Evolutionary conservation across 2,797 vertebrate species (phyloP), one percentile per base, ranked within the genome.

Genomic region (Clarias fuscus): DNA sequence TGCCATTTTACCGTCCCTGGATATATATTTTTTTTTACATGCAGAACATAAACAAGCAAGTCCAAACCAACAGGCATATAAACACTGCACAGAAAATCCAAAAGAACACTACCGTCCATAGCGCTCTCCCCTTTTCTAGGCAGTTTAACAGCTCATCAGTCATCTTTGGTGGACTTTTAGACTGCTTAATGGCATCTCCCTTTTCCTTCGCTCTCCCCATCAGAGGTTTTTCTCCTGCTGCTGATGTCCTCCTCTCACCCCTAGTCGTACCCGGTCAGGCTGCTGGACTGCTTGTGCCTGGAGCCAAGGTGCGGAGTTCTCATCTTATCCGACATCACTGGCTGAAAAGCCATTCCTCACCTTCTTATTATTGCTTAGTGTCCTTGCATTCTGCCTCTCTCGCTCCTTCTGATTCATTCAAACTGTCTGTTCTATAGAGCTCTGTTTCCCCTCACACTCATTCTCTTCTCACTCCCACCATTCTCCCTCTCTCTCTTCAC

Each of bases 141-240:
- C 92, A 92, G 92, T 91, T 93, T 88, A 89, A 91, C 88, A 91
- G 93, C 91, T 95, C 94, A 92, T 94, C 85, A 88, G 89, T 93
- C 93, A 94, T 94, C 92, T 93, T 91, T 90, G 86, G 89, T 82
- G 86, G 89, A 91, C 90, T 92, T 93, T 95, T 90, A 84, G 89
- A 90, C 91, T 92, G 89, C 90, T 76, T 89, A 88, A 88, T 86
- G 91, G 91, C 93, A 93, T 94, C 94, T 93, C 94, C 92, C 92
- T 86, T 78, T 85, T 85, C 81, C 83, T 75, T 72, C 84, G 90
- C 91, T 80, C 89, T 88, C 85, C 83, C 62, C 87, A 91, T 90
- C 13, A 88, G 90, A 89, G 37, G 64, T 76, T 83, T 56, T 37
- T 67, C 84, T 85, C 56, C 85, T 78, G 77, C 27, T 7, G 71